phyloP scores from a whole-genome alignment of 2,113 vertebrate genomes.

The Todiramphus saurophagus region DNA sequence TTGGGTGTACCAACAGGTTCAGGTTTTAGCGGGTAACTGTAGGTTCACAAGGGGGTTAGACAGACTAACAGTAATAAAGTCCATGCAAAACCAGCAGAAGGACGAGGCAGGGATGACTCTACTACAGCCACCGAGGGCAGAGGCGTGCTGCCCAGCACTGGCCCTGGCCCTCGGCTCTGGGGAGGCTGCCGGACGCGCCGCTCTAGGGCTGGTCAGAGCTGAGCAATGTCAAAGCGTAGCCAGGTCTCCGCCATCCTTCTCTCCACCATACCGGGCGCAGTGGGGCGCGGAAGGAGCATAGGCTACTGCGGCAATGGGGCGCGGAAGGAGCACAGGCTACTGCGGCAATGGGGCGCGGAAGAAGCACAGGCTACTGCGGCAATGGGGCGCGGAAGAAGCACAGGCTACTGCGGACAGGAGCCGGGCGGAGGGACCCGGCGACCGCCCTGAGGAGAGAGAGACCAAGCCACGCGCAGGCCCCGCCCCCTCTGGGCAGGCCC shows the following conservation, averaged over 20 bases:
- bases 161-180: accelerated
- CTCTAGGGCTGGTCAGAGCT: accelerated
- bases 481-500: not conserved
- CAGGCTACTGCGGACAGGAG: too few species aligned
- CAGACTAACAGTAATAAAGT: accelerated
- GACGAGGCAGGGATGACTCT: not conserved
- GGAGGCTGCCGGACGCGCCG: accelerated
- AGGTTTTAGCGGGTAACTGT: not conserved
- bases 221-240: accelerated
- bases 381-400: accelerated
- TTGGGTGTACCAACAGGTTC: not conserved
- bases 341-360: accelerated
- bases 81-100: too few species aligned
- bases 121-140: accelerated
- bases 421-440: too few species aligned
- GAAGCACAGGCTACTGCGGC: too few species aligned
- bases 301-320: too few species aligned
- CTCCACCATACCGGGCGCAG: accelerated
- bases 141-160: accelerated
- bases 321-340: accelerated
- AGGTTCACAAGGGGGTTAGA: not conserved
- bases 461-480: accelerated
- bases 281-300: accelerated
- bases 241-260: accelerated
- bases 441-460: accelerated